Percentiles rank a stretch among this genome's conserved stretches.
Evolutionary conservation across 2,888 invertebrate genomes (phyloP).

Genomic region (Molorchus minor): DNA sequence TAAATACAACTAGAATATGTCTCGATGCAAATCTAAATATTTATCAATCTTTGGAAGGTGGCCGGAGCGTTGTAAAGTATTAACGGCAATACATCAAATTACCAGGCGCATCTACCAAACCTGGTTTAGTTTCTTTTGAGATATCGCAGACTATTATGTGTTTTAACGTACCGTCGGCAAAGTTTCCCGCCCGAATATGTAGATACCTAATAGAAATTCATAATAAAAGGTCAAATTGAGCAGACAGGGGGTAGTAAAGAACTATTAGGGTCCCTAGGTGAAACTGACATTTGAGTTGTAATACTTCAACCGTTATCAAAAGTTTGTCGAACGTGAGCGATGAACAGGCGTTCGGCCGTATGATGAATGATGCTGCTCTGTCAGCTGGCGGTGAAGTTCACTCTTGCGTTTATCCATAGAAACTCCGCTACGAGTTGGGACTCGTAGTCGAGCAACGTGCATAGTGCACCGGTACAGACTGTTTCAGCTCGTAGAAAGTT

Average conservation of each 20-base stretch:
- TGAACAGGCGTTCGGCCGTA: slow-evolving; percentile 50
- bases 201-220: slow-evolving; percentile 21
- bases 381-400: slow-evolving; percentile 48
- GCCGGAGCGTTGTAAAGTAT: too few relatives aligned
- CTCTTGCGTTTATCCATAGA: slow-evolving; percentile 31
- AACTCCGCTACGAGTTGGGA: slow-evolving; percentile 23
- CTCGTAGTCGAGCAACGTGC: too few relatives aligned
- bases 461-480: slow-evolving; percentile 3
- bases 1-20: too few relatives aligned
- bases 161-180: neutral
- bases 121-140: too few relatives aligned
- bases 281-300: slow-evolving; percentile 57
- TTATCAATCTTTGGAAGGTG: too few relatives aligned
- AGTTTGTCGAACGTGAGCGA: slow-evolving; percentile 59
- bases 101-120: too few relatives aligned
- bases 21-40: too few relatives aligned
- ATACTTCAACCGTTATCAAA: slow-evolving; percentile 60
- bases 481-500: neutral
- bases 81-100: too few relatives aligned
- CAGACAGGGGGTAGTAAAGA: slow-evolving; percentile 34
- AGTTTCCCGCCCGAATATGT: neutral
- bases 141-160: too few relatives aligned
- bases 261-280: slow-evolving; percentile 47
- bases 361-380: slow-evolving; percentile 55
- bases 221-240: slow-evolving; percentile 46